Conservation (phyloP, 2,797 vertebrate genomes). For the Psittacula echo region DNA sequence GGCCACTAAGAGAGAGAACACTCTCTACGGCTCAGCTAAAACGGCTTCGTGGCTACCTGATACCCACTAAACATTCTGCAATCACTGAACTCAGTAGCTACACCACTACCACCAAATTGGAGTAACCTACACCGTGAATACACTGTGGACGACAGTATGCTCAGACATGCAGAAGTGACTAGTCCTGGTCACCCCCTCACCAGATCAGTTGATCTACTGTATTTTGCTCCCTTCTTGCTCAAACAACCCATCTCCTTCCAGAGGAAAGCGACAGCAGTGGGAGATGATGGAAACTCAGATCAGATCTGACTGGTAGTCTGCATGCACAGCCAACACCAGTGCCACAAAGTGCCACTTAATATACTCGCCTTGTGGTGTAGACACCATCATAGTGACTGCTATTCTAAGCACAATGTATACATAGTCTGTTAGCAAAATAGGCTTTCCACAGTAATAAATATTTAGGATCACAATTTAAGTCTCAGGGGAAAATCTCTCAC, state of each 20-base stretch:
- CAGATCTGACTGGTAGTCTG: background rate
- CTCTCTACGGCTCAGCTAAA: background rate
- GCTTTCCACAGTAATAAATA: background rate
- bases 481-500: background rate
- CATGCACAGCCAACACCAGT: background rate
- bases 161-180: background rate
- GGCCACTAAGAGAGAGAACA: background rate
- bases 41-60: background rate
- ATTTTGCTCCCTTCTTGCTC: background rate
- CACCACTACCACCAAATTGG: too few species aligned
- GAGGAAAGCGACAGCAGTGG: background rate
- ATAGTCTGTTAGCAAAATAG: background rate
- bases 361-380: accelerated
- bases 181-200: background rate
- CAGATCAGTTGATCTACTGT: background rate
- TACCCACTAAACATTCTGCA: background rate
- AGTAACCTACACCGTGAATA: background rate
- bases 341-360: background rate
- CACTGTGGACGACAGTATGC: too few species aligned
- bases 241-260: background rate
- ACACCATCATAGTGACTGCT: background rate
- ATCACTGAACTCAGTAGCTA: background rate
- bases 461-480: background rate
- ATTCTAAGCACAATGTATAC: background rate
- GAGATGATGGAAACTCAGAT: background rate